Evolutionary conservation across 2,888 invertebrate species (phyloP).

Genomic region (Dynastes hyllus): DNA sequence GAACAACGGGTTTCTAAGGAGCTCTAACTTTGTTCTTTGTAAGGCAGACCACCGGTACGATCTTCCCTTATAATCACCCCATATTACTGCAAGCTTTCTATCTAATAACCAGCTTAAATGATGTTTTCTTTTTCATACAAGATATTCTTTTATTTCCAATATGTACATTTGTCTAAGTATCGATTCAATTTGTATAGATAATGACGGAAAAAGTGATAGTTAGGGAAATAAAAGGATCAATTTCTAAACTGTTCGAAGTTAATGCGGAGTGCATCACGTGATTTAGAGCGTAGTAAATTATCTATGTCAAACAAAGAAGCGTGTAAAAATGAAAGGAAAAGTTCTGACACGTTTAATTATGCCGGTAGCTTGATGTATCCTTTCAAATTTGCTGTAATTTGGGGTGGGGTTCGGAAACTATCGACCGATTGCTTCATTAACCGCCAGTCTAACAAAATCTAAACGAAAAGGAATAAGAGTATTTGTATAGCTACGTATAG

Average conservation of each 20-base stretch:
- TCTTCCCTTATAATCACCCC: too few species aligned
- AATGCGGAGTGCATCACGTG: conserved; percentile 2
- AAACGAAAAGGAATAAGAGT: neutral
- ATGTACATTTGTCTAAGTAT: too few species aligned
- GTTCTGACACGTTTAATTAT: neutral
- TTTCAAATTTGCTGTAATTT: conserved; percentile 1
- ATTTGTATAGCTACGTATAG: neutral
- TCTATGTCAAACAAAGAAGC: conserved; percentile 24
- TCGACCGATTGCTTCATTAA: neutral
- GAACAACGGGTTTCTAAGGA: too few species aligned
- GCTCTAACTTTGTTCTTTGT: too few species aligned
- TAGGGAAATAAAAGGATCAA: neutral
- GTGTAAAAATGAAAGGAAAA: neutral
- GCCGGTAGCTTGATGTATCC: neutral
- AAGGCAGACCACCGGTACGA: too few species aligned
- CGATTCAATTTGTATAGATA: too few species aligned
- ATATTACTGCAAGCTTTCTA: too few species aligned
- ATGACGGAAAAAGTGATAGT: too few species aligned
- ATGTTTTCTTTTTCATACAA: too few species aligned
- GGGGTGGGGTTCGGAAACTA: neutral
- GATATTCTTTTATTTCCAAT: too few species aligned
- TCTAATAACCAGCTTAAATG: too few species aligned
- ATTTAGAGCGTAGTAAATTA: conserved; percentile 10
- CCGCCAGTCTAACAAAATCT: neutral
- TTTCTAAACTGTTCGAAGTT: neutral